phyloP scores from a whole-genome alignment of 2,888 invertebrate species.

The Dryadula phaetusa region DNA sequence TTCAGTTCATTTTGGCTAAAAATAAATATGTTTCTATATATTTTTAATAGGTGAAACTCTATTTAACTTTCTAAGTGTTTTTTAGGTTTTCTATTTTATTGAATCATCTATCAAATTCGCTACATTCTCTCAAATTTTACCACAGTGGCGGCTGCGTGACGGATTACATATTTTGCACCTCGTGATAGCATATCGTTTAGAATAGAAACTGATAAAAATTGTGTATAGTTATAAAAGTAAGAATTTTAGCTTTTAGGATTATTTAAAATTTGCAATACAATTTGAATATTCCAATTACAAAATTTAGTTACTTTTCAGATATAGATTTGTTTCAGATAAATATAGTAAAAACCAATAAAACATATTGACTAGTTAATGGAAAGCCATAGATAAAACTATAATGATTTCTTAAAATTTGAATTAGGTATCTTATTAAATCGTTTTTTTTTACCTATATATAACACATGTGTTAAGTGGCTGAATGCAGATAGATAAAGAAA shows the following conservation, averaged over 20 bases:
- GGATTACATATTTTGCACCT: constrained; percentile 33
- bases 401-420: too few relatives aligned
- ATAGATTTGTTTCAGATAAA: neutral
- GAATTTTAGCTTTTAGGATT: neutral
- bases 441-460: too few relatives aligned
- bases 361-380: too few relatives aligned
- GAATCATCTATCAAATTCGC: constrained; percentile 38
- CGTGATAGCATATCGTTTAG: constrained; percentile 21
- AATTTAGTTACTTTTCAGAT: neutral
- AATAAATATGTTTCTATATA: neutral
- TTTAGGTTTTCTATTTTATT: constrained; percentile 11
- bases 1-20: neutral
- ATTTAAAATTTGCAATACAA: neutral
- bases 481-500: too few relatives aligned
- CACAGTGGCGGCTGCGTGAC: constrained; percentile 30
- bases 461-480: too few relatives aligned
- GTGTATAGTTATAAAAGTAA: neutral
- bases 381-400: too few relatives aligned
- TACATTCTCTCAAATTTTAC: constrained; percentile 31
- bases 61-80: constrained; percentile 1
- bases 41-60: neutral
- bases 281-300: neutral
- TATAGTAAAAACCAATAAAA: too few relatives aligned
- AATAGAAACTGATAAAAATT: constrained; percentile 2
- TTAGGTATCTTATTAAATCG: too few relatives aligned